Evolutionary conservation across 2,888 invertebrate genomes (phyloP), one percentile per base, ranked within the genome.

Genomic region (Agonopterix heracliana): DNA sequence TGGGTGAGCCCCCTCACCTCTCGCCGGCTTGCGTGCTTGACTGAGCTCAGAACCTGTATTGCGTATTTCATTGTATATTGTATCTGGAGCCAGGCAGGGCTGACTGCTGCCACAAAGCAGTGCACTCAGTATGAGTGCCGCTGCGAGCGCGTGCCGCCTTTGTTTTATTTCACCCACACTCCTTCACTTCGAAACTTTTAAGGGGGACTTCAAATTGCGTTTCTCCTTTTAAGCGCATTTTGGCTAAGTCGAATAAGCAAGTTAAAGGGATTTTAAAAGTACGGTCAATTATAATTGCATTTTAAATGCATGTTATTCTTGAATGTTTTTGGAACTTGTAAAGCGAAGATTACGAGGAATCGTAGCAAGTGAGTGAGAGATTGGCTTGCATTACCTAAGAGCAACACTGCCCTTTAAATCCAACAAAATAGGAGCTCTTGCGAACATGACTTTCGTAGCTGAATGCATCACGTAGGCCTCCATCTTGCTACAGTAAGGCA

Each of bases 141-240:
- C 51, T 46, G 70, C 78, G 81, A 38, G 76, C 81, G 81, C 77
- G 80, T 77, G 78, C 77, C 72, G 74, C 81, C 78, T 84, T 87
- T 87, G 87, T 87, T 87, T 82, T 84, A 84, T 84, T 81, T 82
- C 81, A 80, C 85, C 74, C 83, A 80, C 77, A 81, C 83, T 80
- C 73, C 81, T 81, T 68, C 46, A 34, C 79, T 83, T 79, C 71
- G 70, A 81, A 85, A 84, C 81, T 84, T 85, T 81, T 77, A 77
- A 80, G 78, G 69, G 75, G 71, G 75, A 75, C 78, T 83, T 78
- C 65, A 76, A 81, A 85, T 85, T 81, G 81, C 78, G 75, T 83
- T 82, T 72, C 74, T 79, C 68, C 66, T 77, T 72, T 74, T 71
- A 78, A 78, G 69, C 71, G 65, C 63, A 70, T 26, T 26, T 26